These are phyloP conservation scores for Blastomussa wellsi DNA, from an alignment of 92 coral and sea anemone species.

Conservation along the genomic window DNA sequence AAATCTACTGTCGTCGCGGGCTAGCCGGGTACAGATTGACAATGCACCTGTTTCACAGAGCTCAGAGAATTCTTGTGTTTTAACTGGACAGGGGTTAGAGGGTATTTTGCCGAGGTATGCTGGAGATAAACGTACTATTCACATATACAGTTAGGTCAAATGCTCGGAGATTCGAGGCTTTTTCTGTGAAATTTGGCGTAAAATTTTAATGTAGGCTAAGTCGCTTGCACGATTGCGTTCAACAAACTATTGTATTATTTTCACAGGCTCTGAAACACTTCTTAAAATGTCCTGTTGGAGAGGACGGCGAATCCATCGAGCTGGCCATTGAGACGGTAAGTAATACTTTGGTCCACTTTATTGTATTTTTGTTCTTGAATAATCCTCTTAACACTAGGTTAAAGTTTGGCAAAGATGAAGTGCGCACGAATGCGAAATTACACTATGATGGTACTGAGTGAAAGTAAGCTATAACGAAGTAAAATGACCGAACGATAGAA, in stretches of 20 bases:
- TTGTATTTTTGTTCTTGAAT: neutral
- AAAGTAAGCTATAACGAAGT: too few relatives aligned
- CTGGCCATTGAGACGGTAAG: conserved; percentile 95
- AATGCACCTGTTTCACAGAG: too few relatives aligned
- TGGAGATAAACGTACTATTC: neutral
- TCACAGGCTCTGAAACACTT: conserved; percentile 93
- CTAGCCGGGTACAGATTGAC: too few relatives aligned
- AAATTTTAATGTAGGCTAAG: neutral
- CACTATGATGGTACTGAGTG: too few relatives aligned
- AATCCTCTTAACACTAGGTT: too few relatives aligned
- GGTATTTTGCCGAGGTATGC: neutral
- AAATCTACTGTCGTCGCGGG: too few relatives aligned
- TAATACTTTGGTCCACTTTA: neutral
- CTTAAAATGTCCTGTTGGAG: conserved; percentile 92
- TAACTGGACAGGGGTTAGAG: neutral
- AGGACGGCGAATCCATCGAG: conserved; percentile 96
- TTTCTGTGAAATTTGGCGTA: neutral
- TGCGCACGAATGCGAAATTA: too few relatives aligned
- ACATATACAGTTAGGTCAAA: too few relatives aligned
- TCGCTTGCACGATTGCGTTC: neutral
- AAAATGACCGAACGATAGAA: too few relatives aligned
- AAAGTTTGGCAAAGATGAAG: too few relatives aligned
- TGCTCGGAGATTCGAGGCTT: neutral
- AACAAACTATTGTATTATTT: neutral
- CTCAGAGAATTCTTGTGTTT: too few relatives aligned